Evolutionary conservation across 1,140 invertebrate species (phyloP), one percentile per base, ranked within the genome.

Genomic region (Diorhabda sublineata): DNA sequence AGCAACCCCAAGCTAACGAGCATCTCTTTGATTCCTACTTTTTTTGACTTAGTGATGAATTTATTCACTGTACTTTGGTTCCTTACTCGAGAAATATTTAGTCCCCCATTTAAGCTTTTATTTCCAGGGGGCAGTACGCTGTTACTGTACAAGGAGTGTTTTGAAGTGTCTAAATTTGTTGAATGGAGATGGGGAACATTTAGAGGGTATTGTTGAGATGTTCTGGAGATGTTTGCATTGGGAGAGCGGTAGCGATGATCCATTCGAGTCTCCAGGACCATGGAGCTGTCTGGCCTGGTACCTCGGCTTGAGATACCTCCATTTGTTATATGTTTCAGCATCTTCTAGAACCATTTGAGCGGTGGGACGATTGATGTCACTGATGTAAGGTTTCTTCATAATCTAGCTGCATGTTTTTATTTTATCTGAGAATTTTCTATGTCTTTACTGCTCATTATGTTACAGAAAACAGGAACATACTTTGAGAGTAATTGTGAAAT

Each of bases 1-100:
- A 95, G 80, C n/a, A 95, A 79, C 2, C 92, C 94, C 47, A 96
- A 82, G 43, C 92, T 94, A 3, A 92, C 91, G n/a, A 96, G 81
- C 77, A 91, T 92, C 80, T 94, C 92, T 74, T 89, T 89, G 6
- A 90, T 87, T 0, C 90, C 90, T 4, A 87, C 77, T 83, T 85
- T 72, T 69, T 78, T 79, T 73, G 9, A 77, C 63, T 76, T 79
- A 73, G 76, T 47, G 82, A 84, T 79, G 83, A 83, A 64, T 84
- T 88, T 52, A 83, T 83, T 67, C 84, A 88, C 52, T 59, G 78
- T 77, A 65, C 74, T 77, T 45, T 77, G 72, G 68, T 79, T 72
- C 6, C 76, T 69, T 26, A 73, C 74, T 66, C 85, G 78, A 2
- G 85, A 84, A 42, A 86, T 85, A 69, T 85, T 84, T 43, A 86